phyloP scores from a whole-genome alignment of 1,140 invertebrate species.

The Matsumurasca onukii region DNA sequence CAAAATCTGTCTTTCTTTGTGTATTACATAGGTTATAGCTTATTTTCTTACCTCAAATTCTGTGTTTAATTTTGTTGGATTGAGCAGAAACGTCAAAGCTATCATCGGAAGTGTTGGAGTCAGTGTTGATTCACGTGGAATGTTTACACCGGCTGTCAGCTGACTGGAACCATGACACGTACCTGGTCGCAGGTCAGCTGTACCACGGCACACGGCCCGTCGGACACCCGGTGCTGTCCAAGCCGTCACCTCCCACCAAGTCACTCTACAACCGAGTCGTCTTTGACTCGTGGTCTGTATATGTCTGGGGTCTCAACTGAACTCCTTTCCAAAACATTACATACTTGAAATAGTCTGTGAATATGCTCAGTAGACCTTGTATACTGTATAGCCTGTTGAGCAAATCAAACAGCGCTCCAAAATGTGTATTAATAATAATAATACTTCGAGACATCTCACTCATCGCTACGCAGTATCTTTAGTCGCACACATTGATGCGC shows the following conservation, averaged over 20 bases:
- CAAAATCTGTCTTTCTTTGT: too few relatives aligned
- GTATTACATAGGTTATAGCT: slow-evolving; percentile 59
- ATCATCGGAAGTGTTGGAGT: slow-evolving; percentile 71
- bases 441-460: too few relatives aligned
- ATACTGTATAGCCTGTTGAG: too few relatives aligned
- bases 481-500: too few relatives aligned
- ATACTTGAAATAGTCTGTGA: too few relatives aligned
- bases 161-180: slow-evolving; percentile 83
- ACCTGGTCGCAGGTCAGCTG: slow-evolving; percentile 77
- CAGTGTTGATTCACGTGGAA: slow-evolving; percentile 78
- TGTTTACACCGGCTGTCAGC: slow-evolving; percentile 77
- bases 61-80: too few relatives aligned
- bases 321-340: too few relatives aligned
- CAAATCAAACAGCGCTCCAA: too few relatives aligned
- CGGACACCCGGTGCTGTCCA: slow-evolving; percentile 65
- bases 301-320: too few relatives aligned
- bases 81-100: slow-evolving; percentile 49
- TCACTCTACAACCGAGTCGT: slow-evolving; percentile 77
- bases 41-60: slow-evolving; percentile 51
- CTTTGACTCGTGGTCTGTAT: slow-evolving; percentile 89
- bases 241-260: slow-evolving; percentile 60
- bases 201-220: slow-evolving; percentile 83
- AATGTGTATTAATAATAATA: too few relatives aligned
- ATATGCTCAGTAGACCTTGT: too few relatives aligned
- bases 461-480: too few relatives aligned